Evolutionary conservation across 2,888 invertebrate species (phyloP), one percentile per base, ranked within the genome.

Genomic region (Thera obeliscata): DNA sequence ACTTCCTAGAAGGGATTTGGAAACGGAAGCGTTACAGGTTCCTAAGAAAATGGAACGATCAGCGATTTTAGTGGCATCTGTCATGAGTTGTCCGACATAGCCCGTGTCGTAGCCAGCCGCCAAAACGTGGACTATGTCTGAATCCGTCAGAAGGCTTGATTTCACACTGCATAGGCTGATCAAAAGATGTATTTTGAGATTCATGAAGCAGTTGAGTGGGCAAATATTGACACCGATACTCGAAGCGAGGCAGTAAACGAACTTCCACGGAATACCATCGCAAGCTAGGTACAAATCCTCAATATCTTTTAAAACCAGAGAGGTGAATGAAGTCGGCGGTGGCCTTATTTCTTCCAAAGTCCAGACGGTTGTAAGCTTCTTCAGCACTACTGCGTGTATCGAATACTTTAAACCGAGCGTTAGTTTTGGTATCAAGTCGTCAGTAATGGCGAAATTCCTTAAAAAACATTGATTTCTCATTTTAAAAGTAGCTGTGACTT

Each of bases 221-320:
- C 88, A 87, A 11, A 88, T 76, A 64, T 84, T 86, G 22, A 84
- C 76, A 9, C 91, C 93, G 64, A 93, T 85, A 48, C 82, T 86
- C 0, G 91, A 91, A 55, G 93, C 87, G 6, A 93, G 78, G 62
- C 90, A 90, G 75, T 90, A 93, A 64, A 93, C 84, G 70, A 93
- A 93, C 74, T 87, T 88, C 90, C 91, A 93, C 9, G 93, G 84
- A 9, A 85, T 58, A 8, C 84, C 84, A 41, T 83, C 76, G 70
- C 90, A 92, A 1, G 78, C 80, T 50, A 78, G 73, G 64, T 80
- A 88, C 33, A 93, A 74, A 52, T 88, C 81, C 54, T 78, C 71
- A 49, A 93, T 82, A 48, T 90, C 88, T 58, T 77, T 71, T 11
- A 88, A 85, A 46, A 84, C 74, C 2, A 83, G 78, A 43, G 71